These are phyloP conservation scores for Diadromus collaris DNA, from an alignment of 2,888 invertebrate genomes.

Conservation along the genomic window DNA sequence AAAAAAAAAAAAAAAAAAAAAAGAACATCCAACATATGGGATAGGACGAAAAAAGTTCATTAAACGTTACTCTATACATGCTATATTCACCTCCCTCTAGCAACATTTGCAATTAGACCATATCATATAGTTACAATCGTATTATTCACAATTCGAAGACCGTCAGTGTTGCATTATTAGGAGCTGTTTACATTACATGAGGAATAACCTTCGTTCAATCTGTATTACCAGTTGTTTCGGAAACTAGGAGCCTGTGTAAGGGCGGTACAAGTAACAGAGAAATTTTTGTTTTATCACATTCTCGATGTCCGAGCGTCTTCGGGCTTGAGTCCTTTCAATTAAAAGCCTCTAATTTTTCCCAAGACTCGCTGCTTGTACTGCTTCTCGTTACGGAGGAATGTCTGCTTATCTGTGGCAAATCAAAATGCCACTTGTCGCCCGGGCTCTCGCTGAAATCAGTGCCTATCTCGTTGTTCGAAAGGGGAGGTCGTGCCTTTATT, in stretches of 20 bases:
- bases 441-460: slow-evolving; percentile 78
- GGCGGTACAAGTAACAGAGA: slow-evolving; percentile 15
- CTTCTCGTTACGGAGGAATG: slow-evolving; percentile 74
- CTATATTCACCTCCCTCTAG: slow-evolving; percentile 19
- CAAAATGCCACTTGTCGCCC: slow-evolving; percentile 81
- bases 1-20: slow-evolving; percentile 50
- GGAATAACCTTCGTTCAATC: slow-evolving; percentile 3
- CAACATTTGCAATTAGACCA: neutral
- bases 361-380: slow-evolving; percentile 66
- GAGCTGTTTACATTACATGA: slow-evolving; percentile 10
- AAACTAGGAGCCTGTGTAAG: neutral
- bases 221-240: neutral
- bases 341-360: slow-evolving; percentile 46
- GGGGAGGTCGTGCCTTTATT: slow-evolving; percentile 84
- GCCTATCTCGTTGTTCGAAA: slow-evolving; percentile 72
- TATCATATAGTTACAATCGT: neutral
- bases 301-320: slow-evolving; percentile 11
- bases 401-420: slow-evolving; percentile 79
- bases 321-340: slow-evolving; percentile 1
- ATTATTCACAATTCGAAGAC: slow-evolving; percentile 17
- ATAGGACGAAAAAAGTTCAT: slow-evolving; percentile 23
- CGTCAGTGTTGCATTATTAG: neutral
- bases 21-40: slow-evolving; percentile 38
- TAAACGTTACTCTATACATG: slow-evolving; percentile 12
- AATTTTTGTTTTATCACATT: slow-evolving; percentile 45